phyloP scores from a whole-genome alignment of 2,113 vertebrate species.

The Anolis sagrei region DNA sequence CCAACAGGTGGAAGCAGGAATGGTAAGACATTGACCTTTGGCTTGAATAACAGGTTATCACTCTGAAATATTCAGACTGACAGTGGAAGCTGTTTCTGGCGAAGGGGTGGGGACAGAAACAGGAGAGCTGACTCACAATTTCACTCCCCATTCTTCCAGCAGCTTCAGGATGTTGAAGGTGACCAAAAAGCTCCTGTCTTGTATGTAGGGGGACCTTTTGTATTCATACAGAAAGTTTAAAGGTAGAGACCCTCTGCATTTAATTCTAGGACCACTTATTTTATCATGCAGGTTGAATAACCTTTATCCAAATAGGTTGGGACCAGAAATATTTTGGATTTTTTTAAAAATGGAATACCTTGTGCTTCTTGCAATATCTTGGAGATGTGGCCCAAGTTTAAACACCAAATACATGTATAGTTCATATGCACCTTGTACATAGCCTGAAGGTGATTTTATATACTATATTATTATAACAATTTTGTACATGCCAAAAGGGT shows the following conservation, averaged over 20 bases:
- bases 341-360: no score
- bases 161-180: neutral
- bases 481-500: no score
- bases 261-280: neutral
- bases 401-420: no score
- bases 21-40: conserved; percentile 2
- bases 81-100: neutral
- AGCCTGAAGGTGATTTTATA: no score
- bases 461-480: no score
- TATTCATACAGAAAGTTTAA: neutral
- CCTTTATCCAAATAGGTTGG: no score
- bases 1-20: conserved; percentile 25
- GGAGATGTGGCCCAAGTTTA: no score
- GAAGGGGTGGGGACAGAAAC: neutral
- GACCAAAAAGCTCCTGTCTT: neutral
- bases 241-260: neutral
- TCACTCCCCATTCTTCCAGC: neutral
- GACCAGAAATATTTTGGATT: no score
- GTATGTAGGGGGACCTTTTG: neutral
- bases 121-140: neutral
- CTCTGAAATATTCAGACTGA: neutral
- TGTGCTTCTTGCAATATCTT: no score
- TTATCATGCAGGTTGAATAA: neutral
- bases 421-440: no score
- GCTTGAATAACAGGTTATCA: conserved; percentile 1